Evolutionary conservation across 2,113 vertebrate genomes (phyloP), one percentile per base, ranked within the genome.

Genomic region (Rhinopomastus cyanomelas): DNA sequence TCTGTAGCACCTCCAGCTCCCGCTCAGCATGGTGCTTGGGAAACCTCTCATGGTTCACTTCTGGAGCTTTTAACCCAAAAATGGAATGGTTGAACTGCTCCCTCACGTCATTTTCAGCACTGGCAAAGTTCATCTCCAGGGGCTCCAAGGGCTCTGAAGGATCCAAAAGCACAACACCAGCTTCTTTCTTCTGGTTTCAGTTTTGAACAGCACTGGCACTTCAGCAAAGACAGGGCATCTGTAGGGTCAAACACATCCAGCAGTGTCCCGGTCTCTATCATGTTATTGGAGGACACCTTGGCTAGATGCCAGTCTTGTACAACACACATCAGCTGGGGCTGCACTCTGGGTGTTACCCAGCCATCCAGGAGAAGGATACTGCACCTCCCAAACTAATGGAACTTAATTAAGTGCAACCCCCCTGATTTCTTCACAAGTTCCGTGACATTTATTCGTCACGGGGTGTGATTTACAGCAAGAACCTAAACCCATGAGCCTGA

Each of bases 191-290:
- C 36, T 57, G 21, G n/a, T 27, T 73, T 61, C 9, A 25, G 4
- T 1, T 2, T 8, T 39, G 36, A 65, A 39, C 7, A 36, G 12
- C 27, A 49, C 17, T 9, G 13, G 16, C 52, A 29, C 49, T 59
- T 29, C 46, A 67, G 46, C n/a, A 92, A 87, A 87, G 3, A 21
- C 46, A 68, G 49, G 27, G 25, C 6, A 34, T 83, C 29, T 26
- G 51, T 5, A 55, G 16, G 11, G 32, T 55, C 34, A 83, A 32
- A 86, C 7, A 5, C 16, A 81, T 25, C 30, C 34, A 78, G 5
- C 18, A 7, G 3, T 22, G 9, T 60, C 39, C 57, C 0, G 0
- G 8, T 27, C 17, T 80, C 26, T 12, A 5, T 10, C 12, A 30
- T 1, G 7, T 8, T 69, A 78, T 68, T 56, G 46, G 55, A 80